Percentiles rank a stretch among this genome's conserved stretches.
Conservation (phyloP, 2,888 invertebrate species). For the Dendrolimus pini region DNA sequence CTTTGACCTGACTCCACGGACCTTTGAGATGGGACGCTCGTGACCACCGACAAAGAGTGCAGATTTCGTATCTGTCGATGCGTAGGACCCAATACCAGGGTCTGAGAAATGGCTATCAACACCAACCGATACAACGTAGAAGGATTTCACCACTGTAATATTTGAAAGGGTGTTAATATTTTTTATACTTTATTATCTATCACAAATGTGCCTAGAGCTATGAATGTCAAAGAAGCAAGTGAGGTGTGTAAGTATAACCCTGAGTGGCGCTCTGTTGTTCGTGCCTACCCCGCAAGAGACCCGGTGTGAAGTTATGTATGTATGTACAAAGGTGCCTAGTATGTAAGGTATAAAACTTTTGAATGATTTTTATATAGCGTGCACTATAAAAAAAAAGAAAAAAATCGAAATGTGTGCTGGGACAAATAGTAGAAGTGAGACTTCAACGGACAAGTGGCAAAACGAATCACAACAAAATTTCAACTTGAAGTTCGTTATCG, state of each 20-base stretch:
- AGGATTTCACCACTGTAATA: conserved; percentile 86
- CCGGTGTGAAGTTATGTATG: no score
- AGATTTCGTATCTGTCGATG: conserved; percentile 87
- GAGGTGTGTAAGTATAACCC: no score
- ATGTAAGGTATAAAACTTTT: background rate
- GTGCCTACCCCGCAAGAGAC: no score
- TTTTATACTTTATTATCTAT: background rate
- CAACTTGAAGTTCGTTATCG: no score
- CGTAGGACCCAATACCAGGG: conserved; percentile 82
- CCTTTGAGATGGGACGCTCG: conserved; percentile 39
- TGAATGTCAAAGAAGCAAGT: background rate
- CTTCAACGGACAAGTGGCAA: no score
- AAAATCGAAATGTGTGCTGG: no score
- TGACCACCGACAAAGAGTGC: conserved; percentile 95
- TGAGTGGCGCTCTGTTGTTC: no score
- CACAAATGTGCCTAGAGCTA: background rate
- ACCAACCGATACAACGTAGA: conserved; percentile 90
- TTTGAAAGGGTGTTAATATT: background rate
- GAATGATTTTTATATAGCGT: background rate
- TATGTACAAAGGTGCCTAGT: background rate
- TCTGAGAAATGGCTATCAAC: conserved; percentile 88
- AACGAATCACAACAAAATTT: no score
- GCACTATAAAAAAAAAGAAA: no score
- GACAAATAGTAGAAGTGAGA: no score
- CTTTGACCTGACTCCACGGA: conserved; percentile 82